Conservation (phyloP, 2,113 vertebrate genomes). For the Oncorhynchus mykiss region DNA sequence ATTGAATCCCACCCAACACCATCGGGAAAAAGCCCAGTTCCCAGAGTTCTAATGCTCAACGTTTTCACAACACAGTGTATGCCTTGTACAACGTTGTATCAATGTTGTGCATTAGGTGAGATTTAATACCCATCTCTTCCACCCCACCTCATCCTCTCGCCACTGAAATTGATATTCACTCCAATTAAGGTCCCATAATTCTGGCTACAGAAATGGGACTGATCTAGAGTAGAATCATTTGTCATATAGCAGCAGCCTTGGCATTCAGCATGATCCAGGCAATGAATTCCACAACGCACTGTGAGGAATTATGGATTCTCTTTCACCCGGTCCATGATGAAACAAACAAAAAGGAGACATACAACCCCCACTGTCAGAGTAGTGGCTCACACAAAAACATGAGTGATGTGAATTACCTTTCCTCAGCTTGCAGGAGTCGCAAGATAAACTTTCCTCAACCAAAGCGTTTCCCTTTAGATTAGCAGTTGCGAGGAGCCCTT, state of each 20-base stretch:
- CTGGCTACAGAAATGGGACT: constrained; percentile 41
- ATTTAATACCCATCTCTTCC: constrained; percentile 59
- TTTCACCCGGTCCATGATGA: constrained; percentile 51
- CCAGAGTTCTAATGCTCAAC: constrained; percentile 61
- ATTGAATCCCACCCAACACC: constrained; percentile 5
- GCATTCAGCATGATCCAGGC: constrained; percentile 73
- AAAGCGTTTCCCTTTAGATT: constrained; percentile 66
- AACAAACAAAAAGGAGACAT: constrained; percentile 4
- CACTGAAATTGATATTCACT: constrained; percentile 54
- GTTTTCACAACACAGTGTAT: constrained; percentile 56
- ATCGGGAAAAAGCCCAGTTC: constrained; percentile 47
- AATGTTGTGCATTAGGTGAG: constrained; percentile 68
- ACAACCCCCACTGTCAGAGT: constrained; percentile 57
- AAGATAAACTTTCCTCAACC: constrained; percentile 71
- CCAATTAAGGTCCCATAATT: constrained; percentile 61
- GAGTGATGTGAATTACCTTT: constrained; percentile 74
- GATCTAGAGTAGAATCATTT: constrained; percentile 21
- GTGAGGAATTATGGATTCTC: constrained; percentile 63
- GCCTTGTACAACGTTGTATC: constrained; percentile 20
- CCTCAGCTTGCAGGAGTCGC: constrained; percentile 64
- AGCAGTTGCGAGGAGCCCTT: constrained; percentile 62
- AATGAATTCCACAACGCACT: constrained; percentile 74
- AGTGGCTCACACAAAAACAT: constrained; percentile 62
- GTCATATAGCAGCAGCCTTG: constrained; percentile 63
- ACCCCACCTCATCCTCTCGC: constrained; percentile 34